Base-by-base conservation (phyloP, 2,888 invertebrate species). In the Nemapogon koenigi region DNA sequence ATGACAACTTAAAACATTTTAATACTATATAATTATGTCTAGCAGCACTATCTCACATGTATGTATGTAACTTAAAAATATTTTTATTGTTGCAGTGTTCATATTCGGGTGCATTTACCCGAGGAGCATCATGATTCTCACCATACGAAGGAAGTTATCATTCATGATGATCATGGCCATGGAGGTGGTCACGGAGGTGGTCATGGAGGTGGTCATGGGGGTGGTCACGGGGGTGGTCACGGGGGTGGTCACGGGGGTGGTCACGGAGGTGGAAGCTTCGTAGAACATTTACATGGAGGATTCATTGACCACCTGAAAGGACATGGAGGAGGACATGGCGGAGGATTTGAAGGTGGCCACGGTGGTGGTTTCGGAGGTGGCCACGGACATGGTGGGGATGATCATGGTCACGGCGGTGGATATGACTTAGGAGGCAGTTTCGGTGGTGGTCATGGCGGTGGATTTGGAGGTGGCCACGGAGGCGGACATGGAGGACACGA, bases 21-120 rank as follows among this genome's bases (percentile, higher is more conserved):
- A n/a, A n/a, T n/a, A n/a, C n/a, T n/a, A n/a, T n/a, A n/a, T n/a
- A n/a, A n/a, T n/a, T n/a, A n/a, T n/a, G n/a, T n/a, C n/a, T n/a
- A n/a, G n/a, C n/a, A n/a, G n/a, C n/a, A n/a, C n/a, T n/a, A n/a
- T n/a, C n/a, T n/a, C n/a, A n/a, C n/a, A n/a, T n/a, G n/a, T n/a
- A n/a, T n/a, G n/a, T n/a, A n/a, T n/a, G n/a, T n/a, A n/a, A n/a
- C n/a, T n/a, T n/a, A n/a, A n/a, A n/a, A n/a, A n/a, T 43, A 36
- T 46, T 44, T 44, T 51, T 56, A 57, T 55, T 41, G 40, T 79
- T 75, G 14, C 67, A 82, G 82, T 54, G 81, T 82, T 37, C 82
- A 82, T 51, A 82, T 82, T 50, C 70, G 80, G 44, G 73, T 82
- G 16, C 82, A 82, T 49, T 62, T 82, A 53, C 81, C 82, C 46